These are phyloP conservation scores for Pterocles burchelli DNA, from an alignment of 2,113 vertebrate genomes.

Conservation along the genomic window DNA sequence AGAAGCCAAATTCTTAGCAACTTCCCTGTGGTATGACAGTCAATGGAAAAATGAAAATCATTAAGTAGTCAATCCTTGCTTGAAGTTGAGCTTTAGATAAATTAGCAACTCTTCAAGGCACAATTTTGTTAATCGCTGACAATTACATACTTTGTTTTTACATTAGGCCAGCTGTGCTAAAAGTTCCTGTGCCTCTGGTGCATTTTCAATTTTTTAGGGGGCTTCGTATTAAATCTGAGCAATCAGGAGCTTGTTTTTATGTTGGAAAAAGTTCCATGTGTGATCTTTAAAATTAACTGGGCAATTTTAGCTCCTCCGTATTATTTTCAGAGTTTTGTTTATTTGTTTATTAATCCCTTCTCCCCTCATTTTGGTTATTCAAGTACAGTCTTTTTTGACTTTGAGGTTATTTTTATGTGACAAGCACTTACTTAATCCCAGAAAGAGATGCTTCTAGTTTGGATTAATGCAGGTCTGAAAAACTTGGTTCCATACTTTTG, in stretches of 20 bases:
- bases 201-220: constrained; percentile 48
- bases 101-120: constrained; percentile 58
- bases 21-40: neutral
- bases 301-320: constrained; percentile 66
- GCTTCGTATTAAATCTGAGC: constrained; percentile 60
- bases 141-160: constrained; percentile 65
- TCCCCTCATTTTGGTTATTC: constrained; percentile 1
- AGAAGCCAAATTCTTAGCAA: neutral
- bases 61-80: constrained; percentile 27
- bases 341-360: constrained; percentile 50
- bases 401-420: constrained; percentile 24
- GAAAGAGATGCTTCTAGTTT: constrained; percentile 40
- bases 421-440: neutral
- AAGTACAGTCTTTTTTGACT: constrained; percentile 6
- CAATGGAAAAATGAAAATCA: constrained; percentile 28
- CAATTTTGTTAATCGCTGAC: constrained; percentile 57
- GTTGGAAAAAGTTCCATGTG: constrained; percentile 42
- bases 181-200: constrained; percentile 28
- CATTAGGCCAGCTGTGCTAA: constrained; percentile 66
- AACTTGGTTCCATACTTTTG: neutral
- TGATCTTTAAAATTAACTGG: constrained; percentile 44
- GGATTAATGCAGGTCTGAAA: neutral
- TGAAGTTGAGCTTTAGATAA: constrained; percentile 20
- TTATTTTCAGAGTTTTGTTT: constrained; percentile 53
- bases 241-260: constrained; percentile 70